phyloP scores from a whole-genome alignment of 2,888 invertebrate genomes.

The Drosophila helvetica region DNA sequence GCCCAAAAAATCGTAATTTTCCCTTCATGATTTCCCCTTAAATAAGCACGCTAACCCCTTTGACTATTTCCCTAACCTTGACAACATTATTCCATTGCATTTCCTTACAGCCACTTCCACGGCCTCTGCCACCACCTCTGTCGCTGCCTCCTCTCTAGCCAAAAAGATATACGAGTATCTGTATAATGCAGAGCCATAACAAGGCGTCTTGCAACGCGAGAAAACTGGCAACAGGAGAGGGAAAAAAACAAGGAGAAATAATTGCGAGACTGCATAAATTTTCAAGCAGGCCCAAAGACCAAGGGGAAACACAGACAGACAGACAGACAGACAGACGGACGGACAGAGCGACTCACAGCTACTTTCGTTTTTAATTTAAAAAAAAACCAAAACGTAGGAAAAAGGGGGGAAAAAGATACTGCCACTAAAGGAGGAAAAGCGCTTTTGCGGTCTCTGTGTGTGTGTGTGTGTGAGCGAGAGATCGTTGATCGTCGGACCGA shows the following conservation, averaged over 20 bases:
- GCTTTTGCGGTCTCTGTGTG: constrained; percentile 34
- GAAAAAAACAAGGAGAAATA: constrained; percentile 48
- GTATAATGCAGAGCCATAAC: constrained; percentile 21
- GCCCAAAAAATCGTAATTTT: no score
- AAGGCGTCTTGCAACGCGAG: constrained; percentile 54
- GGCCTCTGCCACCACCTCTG: background rate
- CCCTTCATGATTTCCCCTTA: background rate
- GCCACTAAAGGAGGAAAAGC: constrained; percentile 48
- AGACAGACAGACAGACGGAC: constrained; percentile 18
- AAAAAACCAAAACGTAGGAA: constrained; percentile 18
- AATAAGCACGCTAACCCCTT: background rate
- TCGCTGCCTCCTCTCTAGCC: background rate
- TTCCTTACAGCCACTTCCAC: background rate
- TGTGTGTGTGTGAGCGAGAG: constrained; percentile 35
- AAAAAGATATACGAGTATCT: background rate
- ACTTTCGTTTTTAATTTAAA: constrained; percentile 76
- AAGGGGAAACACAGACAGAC: constrained; percentile 21
- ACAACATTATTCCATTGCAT: constrained; percentile 2
- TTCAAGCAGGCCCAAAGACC: constrained; percentile 24
- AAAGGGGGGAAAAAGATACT: constrained; percentile 37
- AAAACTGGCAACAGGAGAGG: constrained; percentile 37
- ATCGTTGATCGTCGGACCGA: constrained; percentile 51
- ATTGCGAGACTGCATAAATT: constrained; percentile 78
- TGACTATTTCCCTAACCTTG: constrained; percentile 2
- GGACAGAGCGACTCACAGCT: constrained; percentile 53